Evolutionary conservation across 2,797 vertebrate genomes (phyloP).

Genomic region (Gorsachius magnificus): DNA sequence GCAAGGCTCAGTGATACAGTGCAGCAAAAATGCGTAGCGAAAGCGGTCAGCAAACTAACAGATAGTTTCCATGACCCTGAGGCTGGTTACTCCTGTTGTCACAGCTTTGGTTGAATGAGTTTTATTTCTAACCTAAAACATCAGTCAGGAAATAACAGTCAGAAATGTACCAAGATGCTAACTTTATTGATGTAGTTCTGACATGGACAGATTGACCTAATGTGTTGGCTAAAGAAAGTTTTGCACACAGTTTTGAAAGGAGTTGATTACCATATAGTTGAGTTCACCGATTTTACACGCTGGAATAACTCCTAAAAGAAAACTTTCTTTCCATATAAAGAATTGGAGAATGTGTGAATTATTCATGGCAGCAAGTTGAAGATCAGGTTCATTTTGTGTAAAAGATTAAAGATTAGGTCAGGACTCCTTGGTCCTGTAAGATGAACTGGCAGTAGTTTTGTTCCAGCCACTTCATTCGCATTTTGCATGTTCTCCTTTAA

Average conservation of each 20-base stretch:
- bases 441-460: neutral
- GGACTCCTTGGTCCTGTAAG: neutral
- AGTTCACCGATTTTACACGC: neutral
- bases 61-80: neutral
- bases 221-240: neutral
- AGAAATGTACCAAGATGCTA: neutral
- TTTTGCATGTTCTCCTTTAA: neutral
- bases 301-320: neutral
- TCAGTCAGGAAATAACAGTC: neutral
- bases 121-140: slow-evolving; percentile 7
- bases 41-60: neutral
- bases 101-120: neutral
- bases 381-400: neutral
- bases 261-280: neutral
- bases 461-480: neutral
- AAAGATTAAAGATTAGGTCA: neutral
- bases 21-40: neutral
- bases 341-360: neutral
- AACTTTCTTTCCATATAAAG: neutral
- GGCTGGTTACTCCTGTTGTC: neutral
- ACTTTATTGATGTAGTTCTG: neutral
- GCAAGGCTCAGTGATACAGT: neutral
- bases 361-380: neutral
- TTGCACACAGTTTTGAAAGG: neutral
- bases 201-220: neutral